phyloP scores from a whole-genome alignment of 2,113 vertebrate species.

The Candoia aspera region DNA sequence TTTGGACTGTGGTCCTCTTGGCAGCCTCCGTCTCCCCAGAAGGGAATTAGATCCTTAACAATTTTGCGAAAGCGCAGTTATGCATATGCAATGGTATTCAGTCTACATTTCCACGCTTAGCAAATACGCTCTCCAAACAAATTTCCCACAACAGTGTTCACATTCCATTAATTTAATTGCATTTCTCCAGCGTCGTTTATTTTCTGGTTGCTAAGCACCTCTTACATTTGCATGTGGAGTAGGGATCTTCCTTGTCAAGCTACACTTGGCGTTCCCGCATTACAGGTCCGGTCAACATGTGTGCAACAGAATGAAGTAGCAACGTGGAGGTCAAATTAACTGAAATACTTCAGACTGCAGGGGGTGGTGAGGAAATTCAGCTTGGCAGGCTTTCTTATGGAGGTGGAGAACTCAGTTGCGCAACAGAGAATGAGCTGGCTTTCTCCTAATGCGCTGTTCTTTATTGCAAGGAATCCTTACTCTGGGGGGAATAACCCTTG shows the following conservation, averaged over 20 bases:
- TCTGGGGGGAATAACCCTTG: background rate
- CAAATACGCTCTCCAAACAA: background rate
- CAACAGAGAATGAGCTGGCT: background rate
- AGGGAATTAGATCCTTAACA: background rate
- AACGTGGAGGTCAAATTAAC: background rate
- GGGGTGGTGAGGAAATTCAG: background rate
- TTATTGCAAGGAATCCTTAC: background rate
- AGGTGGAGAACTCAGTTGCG: background rate
- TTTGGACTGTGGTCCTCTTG: background rate
- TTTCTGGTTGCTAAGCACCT: slow-evolving; percentile 1
- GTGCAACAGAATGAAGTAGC: background rate
- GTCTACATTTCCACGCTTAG: background rate
- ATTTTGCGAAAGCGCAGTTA: background rate
- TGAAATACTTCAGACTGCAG: background rate
- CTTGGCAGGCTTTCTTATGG: background rate
- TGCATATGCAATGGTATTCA: background rate
- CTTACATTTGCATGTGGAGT: background rate
- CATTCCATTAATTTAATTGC: background rate
- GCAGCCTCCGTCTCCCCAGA: background rate
- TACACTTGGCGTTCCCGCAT: background rate
- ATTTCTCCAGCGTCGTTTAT: background rate
- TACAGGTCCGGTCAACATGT: background rate
- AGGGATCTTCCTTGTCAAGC: background rate
- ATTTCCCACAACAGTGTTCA: background rate
- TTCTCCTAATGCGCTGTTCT: background rate